Percentiles rank a stretch among this genome's conserved stretches.
Evolutionary conservation across 2,888 invertebrate genomes (phyloP).

Genomic region (Agapostemon virescens): DNA sequence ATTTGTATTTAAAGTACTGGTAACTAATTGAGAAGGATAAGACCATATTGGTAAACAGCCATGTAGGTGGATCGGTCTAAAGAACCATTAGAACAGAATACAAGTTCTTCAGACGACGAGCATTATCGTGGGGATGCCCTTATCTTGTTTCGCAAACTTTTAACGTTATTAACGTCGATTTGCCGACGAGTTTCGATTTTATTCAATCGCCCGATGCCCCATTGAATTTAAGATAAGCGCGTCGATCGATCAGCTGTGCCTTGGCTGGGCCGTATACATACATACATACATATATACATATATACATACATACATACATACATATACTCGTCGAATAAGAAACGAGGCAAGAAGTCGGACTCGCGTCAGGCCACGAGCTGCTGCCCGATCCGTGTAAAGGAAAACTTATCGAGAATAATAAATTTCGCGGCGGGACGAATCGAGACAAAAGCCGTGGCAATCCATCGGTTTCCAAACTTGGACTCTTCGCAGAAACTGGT

Average conservation of each 20-base stretch:
- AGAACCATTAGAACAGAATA: background rate
- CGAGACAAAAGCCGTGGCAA: slow-evolving; percentile 68
- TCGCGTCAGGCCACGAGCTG: slow-evolving; percentile 43
- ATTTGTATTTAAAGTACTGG: background rate
- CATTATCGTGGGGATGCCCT: slow-evolving; percentile 35
- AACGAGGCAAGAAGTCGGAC: slow-evolving; percentile 47
- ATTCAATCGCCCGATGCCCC: slow-evolving; percentile 56
- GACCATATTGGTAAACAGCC: background rate
- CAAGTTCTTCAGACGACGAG: slow-evolving; percentile 22
- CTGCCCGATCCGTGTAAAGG: slow-evolving; percentile 50
- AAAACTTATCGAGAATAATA: slow-evolving; percentile 74
- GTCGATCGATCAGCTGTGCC: slow-evolving; percentile 45
- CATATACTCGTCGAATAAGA: slow-evolving; percentile 18
- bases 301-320: background rate
- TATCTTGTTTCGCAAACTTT: slow-evolving; percentile 53
- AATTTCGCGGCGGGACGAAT: slow-evolving; percentile 64
- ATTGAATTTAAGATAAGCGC: slow-evolving; percentile 67
- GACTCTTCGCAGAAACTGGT: slow-evolving; percentile 41
- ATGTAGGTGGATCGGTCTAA: background rate
- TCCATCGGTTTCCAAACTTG: slow-evolving; percentile 68
- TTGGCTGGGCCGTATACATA: background rate
- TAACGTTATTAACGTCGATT: slow-evolving; percentile 61
- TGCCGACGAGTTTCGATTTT: slow-evolving; percentile 51
- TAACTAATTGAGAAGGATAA: background rate
- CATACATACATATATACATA: background rate